Evolutionary conservation across 2,113 vertebrate genomes (phyloP), one percentile per base, ranked within the genome.

Genomic region (Psilopogon haemacephalus): DNA sequence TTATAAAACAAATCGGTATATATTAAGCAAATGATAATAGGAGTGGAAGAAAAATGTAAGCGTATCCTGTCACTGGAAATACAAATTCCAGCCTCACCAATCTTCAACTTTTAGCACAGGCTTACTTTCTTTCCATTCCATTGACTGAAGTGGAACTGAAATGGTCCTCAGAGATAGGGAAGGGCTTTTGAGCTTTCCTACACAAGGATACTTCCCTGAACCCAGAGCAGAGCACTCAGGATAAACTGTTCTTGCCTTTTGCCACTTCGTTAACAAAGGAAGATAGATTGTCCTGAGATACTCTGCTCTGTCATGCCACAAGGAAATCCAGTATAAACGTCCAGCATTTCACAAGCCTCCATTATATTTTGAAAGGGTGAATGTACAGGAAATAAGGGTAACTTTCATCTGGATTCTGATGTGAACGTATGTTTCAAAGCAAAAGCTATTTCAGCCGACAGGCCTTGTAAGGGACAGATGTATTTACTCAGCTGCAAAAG

Each of bases 401-500:
- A 44, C 75, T 84, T 15, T 93, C 72, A 55, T 95, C 77, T 87
- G 83, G 68, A 50, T 64, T 74, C 85, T 88, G 67, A 93, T 71
- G 75, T 32, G 73, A 94, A 81, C 19, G 26, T 48, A 54, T 44
- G 48, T 84, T 88, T 95, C 85, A 91, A 91, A 84, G 79, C 60
- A 92, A 73, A 85, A 88, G 56, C 89, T 92, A 19, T 71, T 93
- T 91, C 94, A 91, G 89, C 78, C 80, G 75, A 73, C 81, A 70
- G 68, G 68, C 81, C 72, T 94, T 80, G 60, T 91, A 64, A 64
- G 12, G 64, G 72, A 88, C 59, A 87, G 67, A 95, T 69, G 59
- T 93, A 95, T 96, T 96, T 93, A 93, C 81, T 84, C 96, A 96
- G 95, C 95, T 96, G 94, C 93, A 91, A 79, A 86, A 84, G 21